These are phyloP conservation scores for Chelonus insularis DNA, from an alignment of 1,140 invertebrate genomes.

Conservation along the genomic window DNA sequence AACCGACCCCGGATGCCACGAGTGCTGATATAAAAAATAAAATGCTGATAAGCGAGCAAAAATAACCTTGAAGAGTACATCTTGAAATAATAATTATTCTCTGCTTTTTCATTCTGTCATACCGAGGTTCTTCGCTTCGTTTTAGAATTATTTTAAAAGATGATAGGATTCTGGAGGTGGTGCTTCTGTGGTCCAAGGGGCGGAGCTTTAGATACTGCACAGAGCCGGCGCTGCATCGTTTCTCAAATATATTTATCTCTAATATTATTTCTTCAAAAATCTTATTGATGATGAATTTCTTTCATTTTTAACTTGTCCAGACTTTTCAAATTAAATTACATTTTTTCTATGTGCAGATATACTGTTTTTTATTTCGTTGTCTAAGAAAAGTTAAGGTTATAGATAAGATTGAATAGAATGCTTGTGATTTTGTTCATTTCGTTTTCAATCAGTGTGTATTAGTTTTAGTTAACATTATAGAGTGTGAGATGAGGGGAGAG, in stretches of 20 bases:
- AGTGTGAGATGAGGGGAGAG: too few relatives aligned
- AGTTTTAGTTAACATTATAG: too few relatives aligned
- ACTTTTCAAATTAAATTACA: too few relatives aligned
- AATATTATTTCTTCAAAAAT: too few relatives aligned
- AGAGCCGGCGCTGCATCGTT: conserved; percentile 30
- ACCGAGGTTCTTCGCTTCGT: neutral
- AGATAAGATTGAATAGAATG: too few relatives aligned
- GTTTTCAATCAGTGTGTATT: too few relatives aligned
- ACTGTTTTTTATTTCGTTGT: too few relatives aligned
- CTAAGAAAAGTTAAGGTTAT: too few relatives aligned
- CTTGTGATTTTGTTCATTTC: too few relatives aligned
- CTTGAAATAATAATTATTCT: neutral
- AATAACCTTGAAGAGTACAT: neutral
- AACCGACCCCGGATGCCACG: conserved; percentile 55
- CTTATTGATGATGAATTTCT: too few relatives aligned
- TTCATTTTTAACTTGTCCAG: too few relatives aligned
- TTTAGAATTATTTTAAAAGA: conserved; percentile 16
- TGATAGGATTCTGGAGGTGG: conserved; percentile 27
- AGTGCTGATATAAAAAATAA: conserved; percentile 28
- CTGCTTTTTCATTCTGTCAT: neutral
- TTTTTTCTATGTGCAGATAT: too few relatives aligned
- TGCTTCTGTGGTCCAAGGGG: conserved; percentile 9
- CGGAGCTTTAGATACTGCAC: conserved; percentile 21
- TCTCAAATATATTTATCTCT: neutral
- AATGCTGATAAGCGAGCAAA: neutral